Evolutionary conservation across 2,888 invertebrate genomes (phyloP).

Genomic region (Tupiocoris notatus): DNA sequence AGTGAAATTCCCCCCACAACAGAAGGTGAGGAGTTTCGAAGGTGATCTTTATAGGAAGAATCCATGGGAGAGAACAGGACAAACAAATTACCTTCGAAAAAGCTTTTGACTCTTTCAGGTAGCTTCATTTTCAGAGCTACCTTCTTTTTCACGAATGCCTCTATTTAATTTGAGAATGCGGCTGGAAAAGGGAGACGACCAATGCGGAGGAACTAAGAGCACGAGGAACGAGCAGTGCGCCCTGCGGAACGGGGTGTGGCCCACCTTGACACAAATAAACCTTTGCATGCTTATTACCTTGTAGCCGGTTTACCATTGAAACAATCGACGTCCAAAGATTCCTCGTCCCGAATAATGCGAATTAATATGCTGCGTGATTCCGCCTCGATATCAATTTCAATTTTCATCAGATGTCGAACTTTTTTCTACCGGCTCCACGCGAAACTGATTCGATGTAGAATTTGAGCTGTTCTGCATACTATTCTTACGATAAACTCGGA

Average conservation of each 20-base stretch:
- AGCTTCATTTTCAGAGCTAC: slow-evolving; percentile 16
- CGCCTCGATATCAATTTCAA: too few species aligned
- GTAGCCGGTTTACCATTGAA: not conserved
- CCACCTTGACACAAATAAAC: slow-evolving; percentile 31
- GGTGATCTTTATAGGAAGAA: not conserved
- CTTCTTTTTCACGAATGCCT: not conserved
- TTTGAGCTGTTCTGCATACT: too few species aligned
- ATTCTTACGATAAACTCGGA: too few species aligned
- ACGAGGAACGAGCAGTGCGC: not conserved
- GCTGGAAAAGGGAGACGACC: not conserved
- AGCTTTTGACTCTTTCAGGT: slow-evolving; percentile 15
- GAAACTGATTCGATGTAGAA: too few species aligned
- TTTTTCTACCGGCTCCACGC: too few species aligned
- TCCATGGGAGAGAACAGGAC: slow-evolving; percentile 9
- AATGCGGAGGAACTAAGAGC: not conserved
- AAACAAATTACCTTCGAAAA: slow-evolving; percentile 31
- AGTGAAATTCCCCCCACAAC: not conserved
- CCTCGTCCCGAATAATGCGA: too few species aligned
- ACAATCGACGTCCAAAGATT: too few species aligned
- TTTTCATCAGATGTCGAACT: too few species aligned
- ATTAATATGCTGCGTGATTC: too few species aligned
- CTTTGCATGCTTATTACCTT: not conserved
- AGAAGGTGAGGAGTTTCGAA: too few species aligned
- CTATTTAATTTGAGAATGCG: slow-evolving; percentile 3
- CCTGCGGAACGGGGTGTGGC: slow-evolving; percentile 25